Conservation (phyloP, 2,113 vertebrate species). For the Syrrhaptes paradoxus region DNA sequence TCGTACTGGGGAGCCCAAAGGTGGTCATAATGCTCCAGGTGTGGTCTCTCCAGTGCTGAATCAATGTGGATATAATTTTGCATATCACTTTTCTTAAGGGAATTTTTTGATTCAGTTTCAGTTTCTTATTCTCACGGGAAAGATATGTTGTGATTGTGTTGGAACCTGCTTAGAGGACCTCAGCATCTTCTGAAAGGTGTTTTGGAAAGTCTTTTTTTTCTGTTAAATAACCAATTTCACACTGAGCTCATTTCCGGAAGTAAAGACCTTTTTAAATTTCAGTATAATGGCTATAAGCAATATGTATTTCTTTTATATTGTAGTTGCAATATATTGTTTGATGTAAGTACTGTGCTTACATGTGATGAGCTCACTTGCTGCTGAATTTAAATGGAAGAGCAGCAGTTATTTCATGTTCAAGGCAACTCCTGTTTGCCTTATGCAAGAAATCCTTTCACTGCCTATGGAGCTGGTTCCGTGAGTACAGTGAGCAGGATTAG, state of each 20-base stretch:
- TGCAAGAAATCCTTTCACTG: background rate
- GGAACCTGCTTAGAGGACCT: background rate
- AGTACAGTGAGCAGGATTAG: background rate
- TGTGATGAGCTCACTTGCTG: background rate
- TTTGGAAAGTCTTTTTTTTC: background rate
- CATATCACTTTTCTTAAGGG: background rate
- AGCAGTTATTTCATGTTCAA: background rate
- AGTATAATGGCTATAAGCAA: background rate
- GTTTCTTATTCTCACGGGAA: background rate
- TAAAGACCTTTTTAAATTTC: background rate
- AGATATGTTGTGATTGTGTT: background rate
- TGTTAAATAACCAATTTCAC: background rate
- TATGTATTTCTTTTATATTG: background rate
- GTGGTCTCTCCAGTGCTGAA: background rate
- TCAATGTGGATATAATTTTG: background rate
- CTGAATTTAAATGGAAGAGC: background rate
- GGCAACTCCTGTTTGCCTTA: background rate
- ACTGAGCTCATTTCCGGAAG: background rate
- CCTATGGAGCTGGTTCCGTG: background rate
- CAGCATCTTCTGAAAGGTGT: background rate
- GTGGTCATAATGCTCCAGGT: background rate
- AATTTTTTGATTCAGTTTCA: background rate
- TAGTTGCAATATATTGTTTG: background rate
- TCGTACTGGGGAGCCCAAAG: background rate
- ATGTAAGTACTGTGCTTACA: background rate